Evolutionary conservation across 92 coral and sea anemone genomes (phyloP).

Genomic region (Epizoanthus stellaris): DNA sequence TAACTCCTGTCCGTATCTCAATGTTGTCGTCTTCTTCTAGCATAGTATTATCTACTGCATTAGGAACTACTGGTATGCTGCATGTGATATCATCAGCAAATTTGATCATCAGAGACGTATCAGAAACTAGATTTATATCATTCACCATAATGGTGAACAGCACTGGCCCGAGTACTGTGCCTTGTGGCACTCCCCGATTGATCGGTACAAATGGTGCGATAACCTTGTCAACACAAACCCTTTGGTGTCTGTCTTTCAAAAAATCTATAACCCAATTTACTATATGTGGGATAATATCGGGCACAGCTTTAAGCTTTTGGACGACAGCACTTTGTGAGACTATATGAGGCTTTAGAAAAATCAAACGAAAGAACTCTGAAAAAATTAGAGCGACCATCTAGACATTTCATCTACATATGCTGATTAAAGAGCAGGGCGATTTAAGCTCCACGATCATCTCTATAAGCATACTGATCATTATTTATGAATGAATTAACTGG

Average conservation of each 20-base stretch:
- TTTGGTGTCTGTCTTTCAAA: no score
- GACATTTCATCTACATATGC: background rate
- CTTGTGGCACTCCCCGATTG: background rate
- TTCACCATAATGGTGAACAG: conserved; percentile 37
- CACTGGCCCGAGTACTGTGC: conserved; percentile 45
- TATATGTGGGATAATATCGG: background rate
- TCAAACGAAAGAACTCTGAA: no score
- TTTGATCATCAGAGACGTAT: conserved; percentile 33
- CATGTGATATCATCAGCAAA: conserved; percentile 48
- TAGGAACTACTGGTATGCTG: no score
- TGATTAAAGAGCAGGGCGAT: background rate
- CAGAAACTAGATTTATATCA: conserved; percentile 35
- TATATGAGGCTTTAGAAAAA: no score
- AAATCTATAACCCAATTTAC: no score
- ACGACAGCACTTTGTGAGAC: no score
- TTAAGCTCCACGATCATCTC: background rate
- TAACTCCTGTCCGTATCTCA: no score
- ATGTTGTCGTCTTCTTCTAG: no score
- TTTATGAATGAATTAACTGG: no score
- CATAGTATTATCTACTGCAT: no score
- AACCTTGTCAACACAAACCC: no score
- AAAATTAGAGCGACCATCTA: no score
- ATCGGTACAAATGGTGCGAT: background rate
- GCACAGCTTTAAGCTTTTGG: background rate
- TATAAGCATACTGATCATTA: background rate